Percentiles rank a stretch among this genome's conserved stretches.
These are phyloP conservation scores for Neogobius melanostomus DNA, from an alignment of 2,113 vertebrate genomes.

Conservation along the genomic window DNA sequence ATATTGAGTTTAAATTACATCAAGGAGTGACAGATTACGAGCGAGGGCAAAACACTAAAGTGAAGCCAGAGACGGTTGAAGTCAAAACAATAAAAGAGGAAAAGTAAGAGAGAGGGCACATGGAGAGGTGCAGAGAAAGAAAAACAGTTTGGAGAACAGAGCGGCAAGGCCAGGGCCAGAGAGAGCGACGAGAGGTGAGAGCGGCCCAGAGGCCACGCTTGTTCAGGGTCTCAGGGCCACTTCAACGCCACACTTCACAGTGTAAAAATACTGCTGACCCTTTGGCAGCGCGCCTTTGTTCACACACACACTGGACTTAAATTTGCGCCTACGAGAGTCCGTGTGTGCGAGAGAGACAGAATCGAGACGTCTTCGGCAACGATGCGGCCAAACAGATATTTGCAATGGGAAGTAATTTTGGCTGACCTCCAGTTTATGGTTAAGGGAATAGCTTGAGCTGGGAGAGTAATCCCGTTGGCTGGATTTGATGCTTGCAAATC, in stretches of 20 bases:
- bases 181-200: conserved; percentile 35
- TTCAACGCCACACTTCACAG: conserved; percentile 60
- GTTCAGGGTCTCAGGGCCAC: conserved; percentile 63
- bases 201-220: conserved; percentile 53
- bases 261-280: conserved; percentile 69
- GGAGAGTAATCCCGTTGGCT: not conserved
- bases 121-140: not conserved
- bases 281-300: conserved; percentile 54
- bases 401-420: conserved; percentile 11
- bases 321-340: not conserved
- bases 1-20: conserved; percentile 22
- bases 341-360: conserved; percentile 1
- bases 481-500: conserved; percentile 7
- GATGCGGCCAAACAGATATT: conserved; percentile 2
- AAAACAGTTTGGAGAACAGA: conserved; percentile 11
- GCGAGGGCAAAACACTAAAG: conserved; percentile 14
- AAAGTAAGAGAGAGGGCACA: conserved; percentile 33
- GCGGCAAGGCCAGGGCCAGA: conserved; percentile 8
- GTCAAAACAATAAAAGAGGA: conserved; percentile 38
- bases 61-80: conserved; percentile 11
- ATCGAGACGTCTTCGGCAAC: not conserved
- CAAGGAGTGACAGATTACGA: conserved; percentile 11
- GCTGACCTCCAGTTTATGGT: not conserved
- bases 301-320: conserved; percentile 18
- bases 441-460: not conserved